These are phyloP conservation scores for Cromileptes altivelis DNA, from an alignment of 2,113 vertebrate species.

Conservation along the genomic window DNA sequence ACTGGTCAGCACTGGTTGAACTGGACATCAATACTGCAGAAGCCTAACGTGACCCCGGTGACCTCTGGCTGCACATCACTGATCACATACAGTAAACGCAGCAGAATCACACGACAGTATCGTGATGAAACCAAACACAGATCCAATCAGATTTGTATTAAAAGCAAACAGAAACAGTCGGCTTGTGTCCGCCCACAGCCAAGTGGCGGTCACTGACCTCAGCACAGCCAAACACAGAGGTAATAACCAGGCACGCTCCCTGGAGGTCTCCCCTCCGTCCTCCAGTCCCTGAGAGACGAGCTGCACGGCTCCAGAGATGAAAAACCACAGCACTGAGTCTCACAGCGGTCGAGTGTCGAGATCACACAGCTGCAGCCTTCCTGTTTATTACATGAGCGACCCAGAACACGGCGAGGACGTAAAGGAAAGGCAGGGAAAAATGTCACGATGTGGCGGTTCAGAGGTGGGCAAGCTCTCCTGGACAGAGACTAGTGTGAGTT, in stretches of 20 bases:
- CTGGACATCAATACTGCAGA: slow-evolving; percentile 37
- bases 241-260: slow-evolving; percentile 74
- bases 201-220: slow-evolving; percentile 47
- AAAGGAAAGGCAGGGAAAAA: neutral
- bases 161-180: slow-evolving; percentile 65
- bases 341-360: slow-evolving; percentile 65
- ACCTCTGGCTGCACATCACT: slow-evolving; percentile 33
- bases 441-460: slow-evolving; percentile 22
- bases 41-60: neutral
- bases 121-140: slow-evolving; percentile 42
- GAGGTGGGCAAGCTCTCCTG: slow-evolving; percentile 14
- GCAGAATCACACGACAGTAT: slow-evolving; percentile 6
- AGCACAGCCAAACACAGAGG: slow-evolving; percentile 59
- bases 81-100: slow-evolving; percentile 28
- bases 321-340: slow-evolving; percentile 50
- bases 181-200: slow-evolving; percentile 64
- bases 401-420: slow-evolving; percentile 34
- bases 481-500: slow-evolving; percentile 29
- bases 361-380: slow-evolving; percentile 49
- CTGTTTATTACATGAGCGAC: slow-evolving; percentile 36
- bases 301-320: slow-evolving; percentile 53
- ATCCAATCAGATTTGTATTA: slow-evolving; percentile 58
- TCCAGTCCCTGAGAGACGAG: slow-evolving; percentile 64
- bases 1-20: neutral
- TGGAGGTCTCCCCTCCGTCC: slow-evolving; percentile 54